Evolutionary conservation across 30 jellyfish, hydroid and myxozoan genomes (phyloP).

Genomic region (Clytia hemisphaerica): DNA sequence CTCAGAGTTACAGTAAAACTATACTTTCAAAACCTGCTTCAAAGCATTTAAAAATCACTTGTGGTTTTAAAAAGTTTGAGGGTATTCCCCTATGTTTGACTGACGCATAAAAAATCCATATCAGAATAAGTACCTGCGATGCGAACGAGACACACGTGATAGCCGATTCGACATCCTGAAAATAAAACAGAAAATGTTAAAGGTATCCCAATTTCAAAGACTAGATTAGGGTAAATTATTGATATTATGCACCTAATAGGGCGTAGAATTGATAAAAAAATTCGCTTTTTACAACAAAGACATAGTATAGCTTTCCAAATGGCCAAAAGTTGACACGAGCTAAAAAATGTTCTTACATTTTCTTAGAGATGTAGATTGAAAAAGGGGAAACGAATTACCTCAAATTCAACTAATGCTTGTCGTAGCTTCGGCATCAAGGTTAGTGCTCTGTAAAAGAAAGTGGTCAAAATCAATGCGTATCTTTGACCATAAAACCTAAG

Average conservation of each 20-base stretch:
- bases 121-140: slow-evolving; percentile 56
- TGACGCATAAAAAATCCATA: neutral
- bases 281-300: too few relatives aligned
- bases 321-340: too few relatives aligned
- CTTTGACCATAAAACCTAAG: neutral
- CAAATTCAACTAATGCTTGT: slow-evolving; percentile 94
- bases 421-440: slow-evolving; percentile 97
- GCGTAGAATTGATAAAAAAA: too few relatives aligned
- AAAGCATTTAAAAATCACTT: too few relatives aligned
- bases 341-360: too few relatives aligned
- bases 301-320: too few relatives aligned
- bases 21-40: too few relatives aligned
- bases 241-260: too few relatives aligned
- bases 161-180: slow-evolving; percentile 68
- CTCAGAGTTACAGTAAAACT: too few relatives aligned
- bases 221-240: too few relatives aligned
- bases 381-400: slow-evolving; percentile 32
- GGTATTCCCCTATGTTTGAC: neutral
- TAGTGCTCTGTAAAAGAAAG: slow-evolving; percentile 53
- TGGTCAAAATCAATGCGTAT: neutral
- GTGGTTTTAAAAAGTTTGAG: too few relatives aligned
- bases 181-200: neutral
- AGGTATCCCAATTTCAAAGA: neutral
- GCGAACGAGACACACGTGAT: slow-evolving; percentile 77
- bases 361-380: neutral